These are phyloP conservation scores for Zaprionus africanus DNA, from an alignment of 1,140 invertebrate species.

Conservation along the genomic window DNA sequence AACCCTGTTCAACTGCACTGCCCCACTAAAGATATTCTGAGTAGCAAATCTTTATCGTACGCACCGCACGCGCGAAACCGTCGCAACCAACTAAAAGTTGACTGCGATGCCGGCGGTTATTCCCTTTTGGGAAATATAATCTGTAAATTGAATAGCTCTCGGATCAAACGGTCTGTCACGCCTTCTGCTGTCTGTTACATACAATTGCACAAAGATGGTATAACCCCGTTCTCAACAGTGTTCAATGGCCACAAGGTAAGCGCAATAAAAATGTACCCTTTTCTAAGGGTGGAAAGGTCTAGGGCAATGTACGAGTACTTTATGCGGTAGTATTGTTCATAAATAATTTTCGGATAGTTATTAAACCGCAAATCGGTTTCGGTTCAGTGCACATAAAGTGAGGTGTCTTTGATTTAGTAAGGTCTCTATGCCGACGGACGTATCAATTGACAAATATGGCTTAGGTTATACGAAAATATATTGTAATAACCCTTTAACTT, in stretches of 20 bases:
- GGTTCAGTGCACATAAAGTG: neutral
- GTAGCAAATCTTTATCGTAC: neutral
- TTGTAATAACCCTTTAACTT: too few species aligned
- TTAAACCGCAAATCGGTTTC: neutral
- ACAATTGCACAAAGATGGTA: slow-evolving; percentile 1
- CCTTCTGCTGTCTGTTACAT: slow-evolving; percentile 7
- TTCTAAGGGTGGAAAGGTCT: neutral
- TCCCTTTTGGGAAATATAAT: slow-evolving; percentile 1
- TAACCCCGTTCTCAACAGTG: neutral
- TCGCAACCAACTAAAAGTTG: neutral
- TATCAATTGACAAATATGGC: neutral
- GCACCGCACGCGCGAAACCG: too few species aligned
- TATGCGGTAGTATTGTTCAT: neutral
- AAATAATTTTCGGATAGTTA: neutral
- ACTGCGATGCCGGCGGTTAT: neutral
- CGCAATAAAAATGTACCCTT: neutral
- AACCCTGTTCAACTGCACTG: neutral
- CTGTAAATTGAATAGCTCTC: slow-evolving; percentile 2
- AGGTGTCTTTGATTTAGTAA: neutral
- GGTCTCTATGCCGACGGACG: neutral
- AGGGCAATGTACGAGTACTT: neutral
- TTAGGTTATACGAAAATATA: too few species aligned
- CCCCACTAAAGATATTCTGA: too few species aligned
- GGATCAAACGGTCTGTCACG: slow-evolving; percentile 1
- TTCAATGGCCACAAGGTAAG: neutral